phyloP scores from a whole-genome alignment of 2,797 vertebrate genomes.

The Thaleichthys pacificus region DNA sequence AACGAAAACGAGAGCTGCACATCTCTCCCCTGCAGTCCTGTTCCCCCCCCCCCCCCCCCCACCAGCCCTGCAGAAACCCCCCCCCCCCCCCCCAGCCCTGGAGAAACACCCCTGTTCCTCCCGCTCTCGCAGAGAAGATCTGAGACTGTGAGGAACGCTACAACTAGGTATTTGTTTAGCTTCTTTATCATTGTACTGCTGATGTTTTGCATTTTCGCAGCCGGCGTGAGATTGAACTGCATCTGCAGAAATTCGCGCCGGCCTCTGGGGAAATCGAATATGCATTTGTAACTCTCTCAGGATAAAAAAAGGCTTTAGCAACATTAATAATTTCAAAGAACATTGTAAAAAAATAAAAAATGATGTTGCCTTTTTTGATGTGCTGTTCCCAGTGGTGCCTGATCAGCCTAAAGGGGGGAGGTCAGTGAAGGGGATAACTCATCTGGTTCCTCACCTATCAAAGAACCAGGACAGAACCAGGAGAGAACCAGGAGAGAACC shows the following conservation, averaged over 20 bases:
- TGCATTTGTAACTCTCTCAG: constrained; percentile 67
- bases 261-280: constrained; percentile 70
- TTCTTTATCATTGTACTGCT: constrained; percentile 52
- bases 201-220: constrained; percentile 60
- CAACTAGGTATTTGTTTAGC: constrained; percentile 67
- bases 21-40: too few relatives aligned
- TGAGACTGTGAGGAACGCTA: constrained; percentile 56
- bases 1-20: too few relatives aligned
- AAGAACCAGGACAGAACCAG: too few relatives aligned
- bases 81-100: constrained; percentile 18
- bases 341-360: constrained; percentile 52
- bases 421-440: too few relatives aligned
- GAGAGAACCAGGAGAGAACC: too few relatives aligned
- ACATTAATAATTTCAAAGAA: constrained; percentile 75
- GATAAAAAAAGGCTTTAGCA: constrained; percentile 67
- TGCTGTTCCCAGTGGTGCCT: constrained; percentile 46
- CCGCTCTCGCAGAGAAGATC: constrained; percentile 38
- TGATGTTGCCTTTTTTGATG: constrained; percentile 51
- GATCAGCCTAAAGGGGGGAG: constrained; percentile 40
- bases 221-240: constrained; percentile 51
- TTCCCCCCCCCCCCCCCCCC: too few relatives aligned
- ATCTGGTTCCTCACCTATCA: too few relatives aligned
- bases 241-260: constrained; percentile 55
- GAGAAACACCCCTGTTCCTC: constrained; percentile 31
- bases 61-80: too few relatives aligned